Conservation (phyloP, 2,797 vertebrate genomes). For the Rhabdophis nuchalis region DNA sequence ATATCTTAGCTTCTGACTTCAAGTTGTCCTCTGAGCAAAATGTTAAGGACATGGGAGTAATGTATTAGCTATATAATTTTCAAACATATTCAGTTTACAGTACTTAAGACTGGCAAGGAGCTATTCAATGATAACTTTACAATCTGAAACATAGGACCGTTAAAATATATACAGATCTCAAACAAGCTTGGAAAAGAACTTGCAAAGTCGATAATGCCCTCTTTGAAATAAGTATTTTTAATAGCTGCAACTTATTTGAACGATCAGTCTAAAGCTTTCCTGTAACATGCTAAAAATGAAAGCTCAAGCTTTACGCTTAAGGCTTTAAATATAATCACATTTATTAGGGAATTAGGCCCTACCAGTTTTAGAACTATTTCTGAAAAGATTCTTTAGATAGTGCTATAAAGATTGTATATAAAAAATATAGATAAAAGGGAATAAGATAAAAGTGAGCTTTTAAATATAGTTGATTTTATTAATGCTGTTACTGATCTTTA, state of each 20-base stretch:
- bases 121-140: neutral
- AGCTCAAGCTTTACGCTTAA: constrained; percentile 15
- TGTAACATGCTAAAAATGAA: constrained; percentile 44
- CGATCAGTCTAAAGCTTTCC: constrained; percentile 50
- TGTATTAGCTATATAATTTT: neutral
- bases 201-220: constrained; percentile 4
- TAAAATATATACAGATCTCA: neutral
- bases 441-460: neutral
- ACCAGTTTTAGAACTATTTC: neutral
- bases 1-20: neutral
- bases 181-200: neutral
- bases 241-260: neutral
- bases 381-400: neutral
- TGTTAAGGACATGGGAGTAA: neutral
- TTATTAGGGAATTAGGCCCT: neutral
- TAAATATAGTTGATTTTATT: neutral
- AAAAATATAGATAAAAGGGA: neutral
- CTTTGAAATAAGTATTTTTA: neutral
- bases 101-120: neutral
- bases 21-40: neutral
- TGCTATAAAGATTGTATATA: neutral
- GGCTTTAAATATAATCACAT: neutral
- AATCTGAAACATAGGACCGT: neutral
- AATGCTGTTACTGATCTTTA: neutral
- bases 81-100: neutral